Evolutionary conservation across 2,888 invertebrate species (phyloP), one percentile per base, ranked within the genome.

Genomic region (Rhodophaea formosa): DNA sequence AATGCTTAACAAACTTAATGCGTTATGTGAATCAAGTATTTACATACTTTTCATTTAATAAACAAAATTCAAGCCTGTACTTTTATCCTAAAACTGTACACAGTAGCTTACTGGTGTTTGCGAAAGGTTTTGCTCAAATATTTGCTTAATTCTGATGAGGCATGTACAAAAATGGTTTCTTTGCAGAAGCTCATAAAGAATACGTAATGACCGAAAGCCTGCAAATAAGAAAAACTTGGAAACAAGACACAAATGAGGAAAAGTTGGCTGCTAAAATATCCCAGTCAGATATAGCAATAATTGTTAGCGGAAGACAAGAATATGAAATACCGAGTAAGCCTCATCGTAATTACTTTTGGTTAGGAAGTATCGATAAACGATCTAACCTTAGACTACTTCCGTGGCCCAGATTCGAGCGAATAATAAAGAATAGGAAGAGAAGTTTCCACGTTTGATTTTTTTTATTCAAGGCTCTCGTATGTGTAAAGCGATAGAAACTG

Each of bases 381-480:
- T 63, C 61, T 67, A 71, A 68, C 77, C 77, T 77, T 67, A 70
- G 62, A 65, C 63, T 64, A 62, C 64, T 71, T 75, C 81, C 81
- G 81, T 77, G 82, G 67, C 70, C 82, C 68, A 79, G 72, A 72
- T 78, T 66, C 62, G 65, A 66, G 62, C 63, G 67, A 67, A 62
- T 64, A 66, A 68, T 73, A 71, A 69, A 69, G 66, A 63, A 73
- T 71, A 69, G 73, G 73, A 78, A 75, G 67, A 62, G 64, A 68
- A 67, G 61, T 62, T 49, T 30, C 42, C 29, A 49, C 43, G 30
- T 43, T 29, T 17, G 58, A 58, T 63, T 64, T 60, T 58, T 58
- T 53, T 58, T 58, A 62, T 57, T 57, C 51, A 51, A 51, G 51
- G 42, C 43, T 52, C 43, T 15, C 17, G 29, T 45, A 12, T 17